Evolutionary conservation across 2,113 vertebrate genomes (phyloP).

Genomic region (Ceyx cyanopectus): DNA sequence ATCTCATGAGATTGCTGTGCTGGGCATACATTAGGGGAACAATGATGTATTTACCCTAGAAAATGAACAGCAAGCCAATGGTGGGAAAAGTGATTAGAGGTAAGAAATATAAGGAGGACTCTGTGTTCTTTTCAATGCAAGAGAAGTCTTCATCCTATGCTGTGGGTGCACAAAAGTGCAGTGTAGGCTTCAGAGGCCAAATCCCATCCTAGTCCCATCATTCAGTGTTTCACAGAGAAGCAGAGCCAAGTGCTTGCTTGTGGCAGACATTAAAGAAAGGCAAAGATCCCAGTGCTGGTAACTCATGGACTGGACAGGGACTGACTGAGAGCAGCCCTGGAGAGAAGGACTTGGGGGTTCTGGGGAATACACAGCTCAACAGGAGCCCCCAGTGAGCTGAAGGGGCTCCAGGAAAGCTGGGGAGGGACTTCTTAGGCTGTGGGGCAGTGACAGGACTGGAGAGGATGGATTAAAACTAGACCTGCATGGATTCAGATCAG

Average conservation of each 20-base stretch:
- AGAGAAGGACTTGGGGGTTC: too few relatives aligned
- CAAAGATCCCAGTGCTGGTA: fast-evolving
- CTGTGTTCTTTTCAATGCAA: background rate
- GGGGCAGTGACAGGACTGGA: too few relatives aligned
- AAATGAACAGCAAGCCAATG: background rate
- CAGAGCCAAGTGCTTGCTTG: background rate
- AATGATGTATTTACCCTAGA: background rate
- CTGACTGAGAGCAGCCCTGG: too few relatives aligned
- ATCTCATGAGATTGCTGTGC: background rate
- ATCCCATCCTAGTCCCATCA: background rate
- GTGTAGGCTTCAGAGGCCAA: background rate
- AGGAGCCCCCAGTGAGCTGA: too few relatives aligned
- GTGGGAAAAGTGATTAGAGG: background rate
- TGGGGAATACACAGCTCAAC: too few relatives aligned
- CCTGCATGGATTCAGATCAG: too few relatives aligned
- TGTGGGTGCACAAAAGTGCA: background rate
- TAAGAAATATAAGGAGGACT: background rate
- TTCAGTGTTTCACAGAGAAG: background rate
- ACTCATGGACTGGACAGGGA: too few relatives aligned
- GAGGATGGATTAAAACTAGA: too few relatives aligned
- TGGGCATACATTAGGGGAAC: background rate
- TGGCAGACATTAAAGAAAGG: background rate
- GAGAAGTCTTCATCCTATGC: background rate
- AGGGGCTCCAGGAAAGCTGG: too few relatives aligned
- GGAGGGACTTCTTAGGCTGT: too few relatives aligned